A percentile compares a stretch with the other conserved stretches of the same genome.
Evolutionary conservation across 2,888 invertebrate species (phyloP).

Genomic region (Lasioglossum malachurum): DNA sequence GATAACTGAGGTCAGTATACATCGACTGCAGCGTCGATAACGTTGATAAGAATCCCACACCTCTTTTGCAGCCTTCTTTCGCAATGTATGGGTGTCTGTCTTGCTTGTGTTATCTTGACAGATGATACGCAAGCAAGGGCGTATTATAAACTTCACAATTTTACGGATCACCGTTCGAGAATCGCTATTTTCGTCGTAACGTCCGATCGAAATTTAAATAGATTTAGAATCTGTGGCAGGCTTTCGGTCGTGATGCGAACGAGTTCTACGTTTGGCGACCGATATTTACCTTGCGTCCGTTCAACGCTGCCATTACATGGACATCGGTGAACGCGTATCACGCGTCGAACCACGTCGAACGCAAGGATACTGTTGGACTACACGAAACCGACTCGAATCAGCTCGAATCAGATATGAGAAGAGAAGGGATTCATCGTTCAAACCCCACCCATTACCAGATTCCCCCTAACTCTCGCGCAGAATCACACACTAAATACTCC

Average conservation of each 20-base stretch:
- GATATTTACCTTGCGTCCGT: conserved; percentile 31
- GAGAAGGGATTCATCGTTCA: conserved; percentile 64
- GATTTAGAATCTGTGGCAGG: conserved; percentile 4
- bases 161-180: not conserved
- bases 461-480: conserved; percentile 55
- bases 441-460: conserved; percentile 68
- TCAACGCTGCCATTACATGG: conserved; percentile 59
- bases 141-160: conserved; percentile 24
- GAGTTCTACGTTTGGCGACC: conserved; percentile 37
- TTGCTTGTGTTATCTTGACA: conserved; percentile 55
- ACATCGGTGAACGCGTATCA: conserved; percentile 29
- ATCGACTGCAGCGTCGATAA: conserved; percentile 34
- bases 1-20: conserved; percentile 44
- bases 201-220: not conserved
- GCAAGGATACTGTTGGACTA: conserved; percentile 48
- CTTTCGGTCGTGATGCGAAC: conserved; percentile 37
- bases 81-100: not conserved
- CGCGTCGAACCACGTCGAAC: conserved; percentile 27
- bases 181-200: conserved; percentile 1
- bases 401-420: conserved; percentile 58
- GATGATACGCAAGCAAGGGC: conserved; percentile 30
- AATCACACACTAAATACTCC: conserved; percentile 51
- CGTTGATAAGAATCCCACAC: conserved; percentile 54
- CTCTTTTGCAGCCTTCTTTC: conserved; percentile 36
- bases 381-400: conserved; percentile 55